Conservation (phyloP, 2,797 vertebrate genomes). For the Protosalanx chinensis region DNA sequence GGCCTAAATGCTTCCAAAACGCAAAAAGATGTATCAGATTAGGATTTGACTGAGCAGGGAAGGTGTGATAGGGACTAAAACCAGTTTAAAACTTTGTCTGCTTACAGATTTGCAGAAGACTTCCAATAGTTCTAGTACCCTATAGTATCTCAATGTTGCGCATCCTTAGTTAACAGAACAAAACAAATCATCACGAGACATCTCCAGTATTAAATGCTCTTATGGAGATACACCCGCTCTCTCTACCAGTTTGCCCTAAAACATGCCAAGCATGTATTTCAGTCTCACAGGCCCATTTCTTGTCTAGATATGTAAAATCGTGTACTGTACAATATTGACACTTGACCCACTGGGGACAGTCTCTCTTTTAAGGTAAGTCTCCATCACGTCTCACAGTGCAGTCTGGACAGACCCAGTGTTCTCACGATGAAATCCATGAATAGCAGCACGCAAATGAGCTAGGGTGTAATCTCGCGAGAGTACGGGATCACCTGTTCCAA, state of each 20-base stretch:
- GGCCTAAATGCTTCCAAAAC: conserved; percentile 37
- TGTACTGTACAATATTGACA: conserved; percentile 52
- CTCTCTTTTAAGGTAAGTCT: conserved; percentile 63
- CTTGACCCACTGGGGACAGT: conserved; percentile 58
- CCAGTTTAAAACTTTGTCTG: conserved; percentile 44
- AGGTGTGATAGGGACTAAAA: conserved; percentile 51
- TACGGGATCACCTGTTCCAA: conserved; percentile 55
- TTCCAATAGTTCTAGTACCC: conserved; percentile 48
- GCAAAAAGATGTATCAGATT: conserved; percentile 42
- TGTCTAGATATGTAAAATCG: conserved; percentile 64
- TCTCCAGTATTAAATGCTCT: conserved; percentile 56
- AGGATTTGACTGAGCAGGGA: conserved; percentile 53
- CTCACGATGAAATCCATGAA: conserved; percentile 68
- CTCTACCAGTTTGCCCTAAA: conserved; percentile 21
- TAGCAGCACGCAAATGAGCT: conserved; percentile 73
- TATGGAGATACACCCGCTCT: conserved; percentile 53
- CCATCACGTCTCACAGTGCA: conserved; percentile 75
- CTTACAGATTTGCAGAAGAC: conserved; percentile 47
- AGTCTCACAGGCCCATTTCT: conserved; percentile 28
- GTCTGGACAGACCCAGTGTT: conserved; percentile 74
- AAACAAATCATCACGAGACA: conserved; percentile 63
- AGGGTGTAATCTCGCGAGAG: conserved; percentile 59
- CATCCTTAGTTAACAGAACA: conserved; percentile 57
- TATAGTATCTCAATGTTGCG: conserved; percentile 42
- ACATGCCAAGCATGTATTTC: conserved; percentile 17